Conservation (phyloP, 2,797 vertebrate species). For the Neoniphon sammara region DNA sequence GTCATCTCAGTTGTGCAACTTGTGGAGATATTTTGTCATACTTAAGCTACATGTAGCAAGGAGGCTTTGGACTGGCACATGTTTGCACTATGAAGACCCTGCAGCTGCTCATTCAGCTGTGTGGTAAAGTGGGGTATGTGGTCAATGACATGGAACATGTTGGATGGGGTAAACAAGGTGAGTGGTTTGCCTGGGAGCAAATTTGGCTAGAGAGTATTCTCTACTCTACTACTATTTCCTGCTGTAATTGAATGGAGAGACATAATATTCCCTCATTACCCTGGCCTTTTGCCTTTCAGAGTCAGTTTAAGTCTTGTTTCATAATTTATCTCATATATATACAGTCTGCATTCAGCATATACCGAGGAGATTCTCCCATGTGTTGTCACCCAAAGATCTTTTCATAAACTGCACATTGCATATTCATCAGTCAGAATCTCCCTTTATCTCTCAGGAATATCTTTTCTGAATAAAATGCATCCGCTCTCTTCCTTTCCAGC, state of each 20-base stretch:
- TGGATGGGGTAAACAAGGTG: conserved; percentile 4
- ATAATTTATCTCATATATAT: conserved; percentile 21
- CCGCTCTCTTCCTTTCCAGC: conserved; percentile 14
- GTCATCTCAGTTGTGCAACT: not conserved
- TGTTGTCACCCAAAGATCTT: conserved; percentile 35
- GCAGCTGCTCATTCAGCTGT: not conserved
- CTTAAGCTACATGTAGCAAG: too few relatives aligned
- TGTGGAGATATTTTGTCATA: too few relatives aligned
- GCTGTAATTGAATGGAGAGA: conserved; percentile 14
- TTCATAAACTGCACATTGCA: conserved; percentile 55
- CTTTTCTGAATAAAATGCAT: conserved; percentile 36
- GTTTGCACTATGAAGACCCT: not conserved
- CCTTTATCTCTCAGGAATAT: conserved; percentile 50
- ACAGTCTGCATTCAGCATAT: conserved; percentile 12
- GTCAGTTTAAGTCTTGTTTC: conserved; percentile 43
- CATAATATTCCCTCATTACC: conserved; percentile 3
- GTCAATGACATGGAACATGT: conserved; percentile 14
- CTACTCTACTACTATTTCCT: too few relatives aligned
- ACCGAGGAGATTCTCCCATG: conserved; percentile 20
- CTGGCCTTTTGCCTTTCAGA: conserved; percentile 15
- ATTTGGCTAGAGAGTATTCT: conserved; percentile 7
- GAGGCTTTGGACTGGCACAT: too few relatives aligned
- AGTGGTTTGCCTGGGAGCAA: not conserved
- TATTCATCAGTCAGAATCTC: conserved; percentile 57
- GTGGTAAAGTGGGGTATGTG: not conserved